These are phyloP conservation scores for Helicoverpa armigera DNA, from an alignment of 1,140 invertebrate species.

Conservation along the genomic window DNA sequence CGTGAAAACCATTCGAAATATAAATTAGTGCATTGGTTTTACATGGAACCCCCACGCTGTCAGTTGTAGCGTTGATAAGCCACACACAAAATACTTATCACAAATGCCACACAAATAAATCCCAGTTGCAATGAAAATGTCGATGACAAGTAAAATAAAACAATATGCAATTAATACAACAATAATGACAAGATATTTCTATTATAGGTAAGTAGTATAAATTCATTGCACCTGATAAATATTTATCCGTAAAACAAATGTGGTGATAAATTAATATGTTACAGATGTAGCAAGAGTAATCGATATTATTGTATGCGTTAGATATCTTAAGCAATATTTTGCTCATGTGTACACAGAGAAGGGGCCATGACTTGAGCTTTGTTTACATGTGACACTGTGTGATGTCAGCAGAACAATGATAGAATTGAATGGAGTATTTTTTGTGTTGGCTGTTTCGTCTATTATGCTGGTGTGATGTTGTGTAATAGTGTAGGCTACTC, in stretches of 20 bases:
- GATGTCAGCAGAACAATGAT: neutral
- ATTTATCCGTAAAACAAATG: constrained; percentile 33
- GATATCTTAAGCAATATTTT: constrained; percentile 16
- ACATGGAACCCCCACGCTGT: constrained; percentile 36
- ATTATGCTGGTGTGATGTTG: neutral
- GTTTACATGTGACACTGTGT: neutral
- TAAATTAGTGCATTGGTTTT: constrained; percentile 10
- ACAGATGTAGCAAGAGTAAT: constrained; percentile 29
- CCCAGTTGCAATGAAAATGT: constrained; percentile 33
- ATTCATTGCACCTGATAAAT: constrained; percentile 25
- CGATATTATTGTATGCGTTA: constrained; percentile 3
- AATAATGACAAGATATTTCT: neutral
- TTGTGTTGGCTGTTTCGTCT: too few species aligned
- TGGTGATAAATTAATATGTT: constrained; percentile 36
- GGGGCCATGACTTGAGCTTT: constrained; percentile 11
- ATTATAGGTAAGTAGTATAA: neutral
- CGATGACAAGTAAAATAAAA: neutral
- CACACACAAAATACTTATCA: constrained; percentile 28
- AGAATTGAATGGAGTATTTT: neutral
- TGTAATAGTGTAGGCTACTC: constrained; percentile 84
- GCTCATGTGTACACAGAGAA: neutral
- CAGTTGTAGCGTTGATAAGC: constrained; percentile 33
- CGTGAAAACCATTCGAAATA: constrained; percentile 67
- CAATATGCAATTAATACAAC: too few species aligned
- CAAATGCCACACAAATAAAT: constrained; percentile 37